Evolutionary conservation across 1,140 invertebrate genomes (phyloP).

Genomic region (Drosophila pseudoobscura): DNA sequence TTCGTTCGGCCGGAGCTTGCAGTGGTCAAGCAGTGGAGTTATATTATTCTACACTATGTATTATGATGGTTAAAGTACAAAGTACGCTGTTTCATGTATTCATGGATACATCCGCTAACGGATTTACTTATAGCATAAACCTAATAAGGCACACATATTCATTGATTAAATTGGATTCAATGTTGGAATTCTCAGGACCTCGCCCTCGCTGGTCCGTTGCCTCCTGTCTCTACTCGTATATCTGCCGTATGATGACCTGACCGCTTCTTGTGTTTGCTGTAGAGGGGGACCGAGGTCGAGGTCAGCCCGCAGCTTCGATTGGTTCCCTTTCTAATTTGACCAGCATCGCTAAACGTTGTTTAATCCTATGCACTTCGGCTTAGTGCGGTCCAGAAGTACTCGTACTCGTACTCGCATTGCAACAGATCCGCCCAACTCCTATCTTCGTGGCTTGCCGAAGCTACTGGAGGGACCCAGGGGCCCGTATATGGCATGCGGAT

Average conservation of each 20-base stretch:
- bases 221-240: no score
- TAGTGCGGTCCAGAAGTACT: not conserved
- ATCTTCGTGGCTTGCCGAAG: constrained; percentile 81
- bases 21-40: constrained; percentile 27
- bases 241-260: no score
- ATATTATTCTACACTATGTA: constrained; percentile 68
- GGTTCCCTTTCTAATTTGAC: constrained; percentile 68
- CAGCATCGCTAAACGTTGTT: constrained; percentile 74
- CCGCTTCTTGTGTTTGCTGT: no score
- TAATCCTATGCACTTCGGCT: constrained; percentile 15
- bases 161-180: constrained; percentile 59
- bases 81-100: constrained; percentile 12
- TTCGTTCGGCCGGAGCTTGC: constrained; percentile 1
- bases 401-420: not conserved
- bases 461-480: constrained; percentile 67
- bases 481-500: constrained; percentile 70
- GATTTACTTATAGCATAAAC: constrained; percentile 75
- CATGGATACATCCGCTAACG: constrained; percentile 24
- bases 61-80: constrained; percentile 41
- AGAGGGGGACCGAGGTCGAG: no score
- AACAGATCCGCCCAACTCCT: constrained; percentile 22
- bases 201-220: constrained; percentile 16
- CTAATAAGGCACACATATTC: constrained; percentile 83
- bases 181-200: constrained; percentile 4
- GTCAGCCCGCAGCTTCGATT: constrained; percentile 16